phyloP scores from a whole-genome alignment of 2,888 invertebrate genomes.

The Kuschelorhynchus macadamiae region DNA sequence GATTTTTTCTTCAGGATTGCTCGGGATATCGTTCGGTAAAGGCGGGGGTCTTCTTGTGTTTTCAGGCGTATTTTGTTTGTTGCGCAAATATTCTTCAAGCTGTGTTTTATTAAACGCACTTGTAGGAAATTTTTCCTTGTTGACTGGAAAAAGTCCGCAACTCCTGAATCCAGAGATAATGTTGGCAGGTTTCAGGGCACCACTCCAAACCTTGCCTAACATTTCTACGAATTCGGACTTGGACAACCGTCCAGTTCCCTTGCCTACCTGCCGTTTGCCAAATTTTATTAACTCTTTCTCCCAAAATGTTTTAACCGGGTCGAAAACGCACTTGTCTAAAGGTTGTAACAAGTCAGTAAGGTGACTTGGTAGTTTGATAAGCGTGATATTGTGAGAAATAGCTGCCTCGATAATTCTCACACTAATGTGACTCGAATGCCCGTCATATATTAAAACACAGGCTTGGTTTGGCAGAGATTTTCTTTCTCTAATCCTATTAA shows the following conservation, averaged over 20 bases:
- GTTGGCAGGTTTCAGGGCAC: constrained; percentile 9
- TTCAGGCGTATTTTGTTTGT: neutral
- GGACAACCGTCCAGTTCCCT: too few relatives aligned
- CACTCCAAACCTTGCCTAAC: constrained; percentile 12
- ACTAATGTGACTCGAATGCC: constrained; percentile 43
- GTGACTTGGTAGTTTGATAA: constrained; percentile 49
- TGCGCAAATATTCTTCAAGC: constrained; percentile 8
- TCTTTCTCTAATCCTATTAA: constrained; percentile 1
- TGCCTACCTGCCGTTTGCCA: neutral
- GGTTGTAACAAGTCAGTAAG: constrained; percentile 51
- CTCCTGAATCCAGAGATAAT: too few relatives aligned
- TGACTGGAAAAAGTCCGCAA: constrained; percentile 8
- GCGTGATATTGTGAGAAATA: constrained; percentile 38
- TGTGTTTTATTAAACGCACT: neutral
- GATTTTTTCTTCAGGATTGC: neutral
- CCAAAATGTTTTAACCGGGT: constrained; percentile 31
- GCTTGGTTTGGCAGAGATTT: constrained; percentile 20
- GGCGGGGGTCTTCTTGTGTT: constrained; percentile 9
- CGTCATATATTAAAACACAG: constrained; percentile 35
- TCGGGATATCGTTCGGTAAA: constrained; percentile 4
- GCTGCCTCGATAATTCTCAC: constrained; percentile 44
- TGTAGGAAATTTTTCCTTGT: constrained; percentile 8
- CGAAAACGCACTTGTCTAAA: constrained; percentile 44
- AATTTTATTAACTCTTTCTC: constrained; percentile 2
- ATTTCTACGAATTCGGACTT: neutral